These are phyloP conservation scores for Arctia plantaginis DNA, from an alignment of 2,888 invertebrate genomes.

Conservation along the genomic window DNA sequence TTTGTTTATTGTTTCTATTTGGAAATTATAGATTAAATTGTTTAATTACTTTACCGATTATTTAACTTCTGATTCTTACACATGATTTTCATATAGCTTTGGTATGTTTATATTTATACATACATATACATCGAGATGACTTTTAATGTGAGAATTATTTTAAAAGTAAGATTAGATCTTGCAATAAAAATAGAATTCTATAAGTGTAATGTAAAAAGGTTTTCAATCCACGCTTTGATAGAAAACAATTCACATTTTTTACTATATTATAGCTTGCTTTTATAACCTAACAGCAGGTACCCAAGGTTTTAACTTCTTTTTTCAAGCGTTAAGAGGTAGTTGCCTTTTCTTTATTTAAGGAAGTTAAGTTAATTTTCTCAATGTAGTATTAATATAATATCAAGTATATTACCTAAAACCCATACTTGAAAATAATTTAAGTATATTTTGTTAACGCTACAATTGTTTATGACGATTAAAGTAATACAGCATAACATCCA, in stretches of 20 bases:
- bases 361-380: no score
- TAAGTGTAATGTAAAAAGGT: background rate
- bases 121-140: no score
- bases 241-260: background rate
- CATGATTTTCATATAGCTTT: no score
- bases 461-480: constrained; percentile 76
- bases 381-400: no score
- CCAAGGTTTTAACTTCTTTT: background rate
- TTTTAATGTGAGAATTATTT: no score
- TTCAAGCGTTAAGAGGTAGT: no score
- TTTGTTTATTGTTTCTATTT: background rate
- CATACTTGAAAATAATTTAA: background rate
- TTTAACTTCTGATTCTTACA: background rate
- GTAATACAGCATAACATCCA: constrained; percentile 76
- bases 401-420: no score
- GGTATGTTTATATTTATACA: no score
- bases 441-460: constrained; percentile 58
- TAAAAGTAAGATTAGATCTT: no score
- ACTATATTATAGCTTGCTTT: background rate
- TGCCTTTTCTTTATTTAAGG: no score
- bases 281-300: background rate
- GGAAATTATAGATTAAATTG: background rate
- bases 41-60: background rate
- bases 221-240: background rate
- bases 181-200: no score